Conservation (phyloP, 2,797 vertebrate genomes). For the Anguilla anguilla region DNA sequence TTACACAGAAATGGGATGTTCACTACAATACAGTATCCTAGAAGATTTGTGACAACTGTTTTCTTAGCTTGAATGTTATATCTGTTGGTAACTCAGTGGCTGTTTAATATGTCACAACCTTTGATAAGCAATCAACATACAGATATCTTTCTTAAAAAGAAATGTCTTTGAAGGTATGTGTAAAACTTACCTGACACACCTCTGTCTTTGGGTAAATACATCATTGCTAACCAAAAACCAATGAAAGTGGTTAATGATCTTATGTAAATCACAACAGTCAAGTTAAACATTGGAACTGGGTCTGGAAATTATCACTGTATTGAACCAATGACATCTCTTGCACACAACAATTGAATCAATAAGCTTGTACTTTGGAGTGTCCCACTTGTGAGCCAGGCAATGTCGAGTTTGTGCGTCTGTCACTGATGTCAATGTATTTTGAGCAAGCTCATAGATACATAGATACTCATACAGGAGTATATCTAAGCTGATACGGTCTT, state of each 20-base stretch:
- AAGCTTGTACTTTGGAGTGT: background rate
- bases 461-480: too few relatives aligned
- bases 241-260: background rate
- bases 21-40: background rate
- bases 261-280: background rate
- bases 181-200: background rate
- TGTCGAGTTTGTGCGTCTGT: too few relatives aligned
- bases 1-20: too few relatives aligned
- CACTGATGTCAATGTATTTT: background rate
- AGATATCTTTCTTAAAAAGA: background rate
- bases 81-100: background rate
- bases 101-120: background rate
- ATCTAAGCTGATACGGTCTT: too few relatives aligned
- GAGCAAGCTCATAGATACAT: background rate
- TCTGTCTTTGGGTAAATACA: background rate
- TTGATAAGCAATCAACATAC: background rate
- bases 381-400: background rate
- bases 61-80: background rate
- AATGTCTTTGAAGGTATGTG: background rate
- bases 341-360: background rate
- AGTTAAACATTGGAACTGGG: conserved; percentile 2
- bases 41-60: background rate
- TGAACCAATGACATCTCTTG: background rate
- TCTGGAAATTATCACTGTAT: background rate
- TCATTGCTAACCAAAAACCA: background rate